Evolutionary conservation across 2,888 invertebrate genomes (phyloP).

Genomic region (Ctenicera cuprea): DNA sequence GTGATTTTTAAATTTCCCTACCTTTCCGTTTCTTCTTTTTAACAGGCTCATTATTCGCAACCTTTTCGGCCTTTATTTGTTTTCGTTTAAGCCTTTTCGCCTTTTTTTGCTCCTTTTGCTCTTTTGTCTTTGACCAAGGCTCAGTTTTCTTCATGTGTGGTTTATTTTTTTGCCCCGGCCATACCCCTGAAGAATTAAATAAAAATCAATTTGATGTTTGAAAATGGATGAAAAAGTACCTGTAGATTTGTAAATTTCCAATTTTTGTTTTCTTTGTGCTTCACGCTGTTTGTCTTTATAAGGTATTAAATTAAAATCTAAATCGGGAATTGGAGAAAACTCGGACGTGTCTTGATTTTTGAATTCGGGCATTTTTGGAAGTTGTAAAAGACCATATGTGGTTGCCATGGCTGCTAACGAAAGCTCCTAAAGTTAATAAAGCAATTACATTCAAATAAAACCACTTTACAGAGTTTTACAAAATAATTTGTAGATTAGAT

Average conservation of each 20-base stretch:
- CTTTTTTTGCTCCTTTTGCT: conserved; percentile 80
- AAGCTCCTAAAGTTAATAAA: conserved; percentile 77
- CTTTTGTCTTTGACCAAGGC: conserved; percentile 87
- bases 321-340: conserved; percentile 75
- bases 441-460: too few species aligned
- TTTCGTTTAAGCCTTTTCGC: conserved; percentile 79
- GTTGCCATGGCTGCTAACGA: conserved; percentile 89
- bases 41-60: conserved; percentile 69
- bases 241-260: conserved; percentile 82
- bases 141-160: conserved; percentile 77
- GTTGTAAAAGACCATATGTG: conserved; percentile 91
- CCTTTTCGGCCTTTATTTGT: conserved; percentile 75
- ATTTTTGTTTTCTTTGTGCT: conserved; percentile 81
- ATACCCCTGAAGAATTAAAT: conserved; percentile 61
- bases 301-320: conserved; percentile 84
- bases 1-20: conserved; percentile 39
- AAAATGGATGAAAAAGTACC: conserved; percentile 73
- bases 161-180: conserved; percentile 69
- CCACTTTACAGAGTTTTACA: neutral
- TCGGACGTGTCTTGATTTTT: conserved; percentile 78
- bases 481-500: neutral
- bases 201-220: neutral
- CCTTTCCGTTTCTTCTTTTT: conserved; percentile 72
- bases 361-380: conserved; percentile 97
- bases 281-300: conserved; percentile 90